Conservation (phyloP, 2,113 vertebrate genomes). For the Archilochus colubris region DNA sequence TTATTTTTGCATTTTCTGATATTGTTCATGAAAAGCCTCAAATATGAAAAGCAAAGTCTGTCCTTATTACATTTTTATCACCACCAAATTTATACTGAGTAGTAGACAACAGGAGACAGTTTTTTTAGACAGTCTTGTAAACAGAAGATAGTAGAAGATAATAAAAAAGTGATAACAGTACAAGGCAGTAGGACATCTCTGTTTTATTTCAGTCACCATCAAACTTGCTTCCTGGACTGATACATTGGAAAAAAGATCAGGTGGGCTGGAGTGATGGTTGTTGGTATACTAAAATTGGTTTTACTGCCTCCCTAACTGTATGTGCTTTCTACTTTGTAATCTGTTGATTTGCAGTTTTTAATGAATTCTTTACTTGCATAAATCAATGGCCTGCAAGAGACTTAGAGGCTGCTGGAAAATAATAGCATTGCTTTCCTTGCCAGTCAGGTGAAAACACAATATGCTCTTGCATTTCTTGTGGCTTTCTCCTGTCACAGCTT, state of each 20-base stretch:
- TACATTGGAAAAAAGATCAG: neutral
- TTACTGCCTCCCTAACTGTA: neutral
- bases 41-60: neutral
- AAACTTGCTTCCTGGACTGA: neutral
- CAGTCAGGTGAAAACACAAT: neutral
- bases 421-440: neutral
- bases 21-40: neutral
- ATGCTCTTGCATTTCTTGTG: neutral
- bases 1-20: neutral
- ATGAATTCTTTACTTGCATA: slow-evolving; percentile 1
- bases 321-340: slow-evolving; percentile 9
- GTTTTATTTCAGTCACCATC: slow-evolving; percentile 21
- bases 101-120: neutral
- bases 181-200: neutral
- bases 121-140: neutral
- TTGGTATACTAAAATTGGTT: neutral
- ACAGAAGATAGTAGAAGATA: neutral
- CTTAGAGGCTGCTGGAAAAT: neutral
- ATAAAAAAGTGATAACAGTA: neutral
- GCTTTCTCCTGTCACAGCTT: neutral
- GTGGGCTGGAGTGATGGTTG: neutral
- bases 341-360: slow-evolving; percentile 1
- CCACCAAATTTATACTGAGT: neutral
- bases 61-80: slow-evolving; percentile 31
- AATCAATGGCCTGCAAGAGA: neutral